A percentile compares a stretch with the other conserved stretches of the same genome.
Evolutionary conservation across 2,888 invertebrate species (phyloP).

Genomic region (Pachymerium ferrugineum): DNA sequence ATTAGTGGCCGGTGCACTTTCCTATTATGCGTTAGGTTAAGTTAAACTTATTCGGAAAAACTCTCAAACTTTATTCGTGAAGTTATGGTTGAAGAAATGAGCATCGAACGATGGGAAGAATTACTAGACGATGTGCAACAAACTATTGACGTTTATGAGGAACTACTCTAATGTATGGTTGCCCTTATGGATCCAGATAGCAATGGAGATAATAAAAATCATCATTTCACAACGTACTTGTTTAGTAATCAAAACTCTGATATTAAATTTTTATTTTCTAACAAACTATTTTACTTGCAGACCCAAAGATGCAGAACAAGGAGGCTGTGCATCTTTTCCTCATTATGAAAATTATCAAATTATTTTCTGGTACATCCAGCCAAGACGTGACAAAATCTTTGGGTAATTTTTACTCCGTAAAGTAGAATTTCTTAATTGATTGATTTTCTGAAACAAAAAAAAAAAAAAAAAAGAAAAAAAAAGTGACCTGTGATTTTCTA

Average conservation of each 20-base stretch:
- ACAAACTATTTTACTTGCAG: too few relatives aligned
- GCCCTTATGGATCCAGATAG: constrained; percentile 39
- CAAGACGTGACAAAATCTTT: constrained; percentile 31
- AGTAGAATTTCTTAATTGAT: not conserved
- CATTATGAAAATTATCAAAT: constrained; percentile 28
- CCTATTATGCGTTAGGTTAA: too few relatives aligned
- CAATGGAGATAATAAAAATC: not conserved
- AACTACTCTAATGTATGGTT: constrained; percentile 44
- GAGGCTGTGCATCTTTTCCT: not conserved
- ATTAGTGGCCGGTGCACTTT: too few relatives aligned
- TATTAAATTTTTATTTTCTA: not conserved
- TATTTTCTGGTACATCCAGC: constrained; percentile 35
- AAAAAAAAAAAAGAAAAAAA: constrained; percentile 31
- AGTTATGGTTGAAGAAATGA: constrained; percentile 55
- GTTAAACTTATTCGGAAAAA: constrained; percentile 59
- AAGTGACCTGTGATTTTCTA: constrained; percentile 36
- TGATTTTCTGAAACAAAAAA: not conserved
- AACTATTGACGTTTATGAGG: constrained; percentile 44
- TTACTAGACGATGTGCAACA: constrained; percentile 44
- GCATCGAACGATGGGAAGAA: constrained; percentile 44
- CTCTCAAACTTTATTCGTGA: constrained; percentile 57
- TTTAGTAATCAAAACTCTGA: not conserved
- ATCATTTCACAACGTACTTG: not conserved
- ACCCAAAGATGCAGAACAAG: not conserved
- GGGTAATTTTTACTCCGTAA: not conserved